Evolutionary conservation across 30 jellyfish, hydroid and myxozoan species (phyloP).

Genomic region (Phacellophora camtschatica): DNA sequence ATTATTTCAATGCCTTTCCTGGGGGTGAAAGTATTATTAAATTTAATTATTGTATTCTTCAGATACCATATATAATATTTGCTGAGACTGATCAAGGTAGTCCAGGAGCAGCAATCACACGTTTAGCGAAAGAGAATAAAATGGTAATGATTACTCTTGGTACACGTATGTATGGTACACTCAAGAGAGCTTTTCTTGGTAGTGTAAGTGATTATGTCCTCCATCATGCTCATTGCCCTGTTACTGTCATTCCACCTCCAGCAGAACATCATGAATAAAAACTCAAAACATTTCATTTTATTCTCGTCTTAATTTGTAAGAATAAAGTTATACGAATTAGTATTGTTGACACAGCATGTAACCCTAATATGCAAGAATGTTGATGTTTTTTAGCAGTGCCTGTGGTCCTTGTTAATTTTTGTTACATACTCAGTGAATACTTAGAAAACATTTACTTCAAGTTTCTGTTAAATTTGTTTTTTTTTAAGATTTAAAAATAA

Average conservation of each 20-base stretch:
- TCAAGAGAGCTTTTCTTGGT: constrained; percentile 81
- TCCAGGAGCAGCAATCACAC: constrained; percentile 69
- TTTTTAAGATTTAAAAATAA: no score
- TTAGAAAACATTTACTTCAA: no score
- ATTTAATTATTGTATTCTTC: not conserved
- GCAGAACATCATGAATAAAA: constrained; percentile 16
- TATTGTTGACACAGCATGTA: not conserved
- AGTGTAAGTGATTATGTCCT: constrained; percentile 84
- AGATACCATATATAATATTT: constrained; percentile 72
- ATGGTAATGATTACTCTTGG: constrained; percentile 65
- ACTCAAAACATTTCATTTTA: not conserved
- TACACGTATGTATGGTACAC: constrained; percentile 68
- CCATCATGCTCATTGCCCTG: constrained; percentile 86
- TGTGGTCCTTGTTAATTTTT: no score
- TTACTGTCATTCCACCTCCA: constrained; percentile 78
- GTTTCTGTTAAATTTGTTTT: no score
- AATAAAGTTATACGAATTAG: no score
- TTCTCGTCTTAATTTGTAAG: not conserved
- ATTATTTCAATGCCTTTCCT: no score
- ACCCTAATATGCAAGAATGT: not conserved
- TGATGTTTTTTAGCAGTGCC: no score
- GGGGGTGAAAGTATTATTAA: no score
- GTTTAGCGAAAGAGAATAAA: constrained; percentile 58
- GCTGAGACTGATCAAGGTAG: constrained; percentile 94
- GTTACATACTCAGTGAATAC: no score